Percentiles rank a stretch among this genome's conserved stretches.
Evolutionary conservation across 1,140 invertebrate genomes (phyloP).

Genomic region (Cherax destructor): DNA sequence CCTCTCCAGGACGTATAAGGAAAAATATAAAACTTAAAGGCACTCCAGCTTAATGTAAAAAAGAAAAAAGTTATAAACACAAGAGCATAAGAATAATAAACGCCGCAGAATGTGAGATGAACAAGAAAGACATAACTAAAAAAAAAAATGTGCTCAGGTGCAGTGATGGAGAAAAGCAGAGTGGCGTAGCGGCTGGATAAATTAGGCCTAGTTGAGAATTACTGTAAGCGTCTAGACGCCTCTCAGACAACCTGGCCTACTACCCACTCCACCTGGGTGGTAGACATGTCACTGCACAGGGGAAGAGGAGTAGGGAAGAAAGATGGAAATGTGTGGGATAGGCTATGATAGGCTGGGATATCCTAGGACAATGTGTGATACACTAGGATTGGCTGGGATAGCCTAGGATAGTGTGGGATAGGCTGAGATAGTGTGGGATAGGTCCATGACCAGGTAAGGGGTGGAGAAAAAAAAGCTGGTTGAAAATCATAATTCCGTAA

Average conservation of each 20-base stretch:
- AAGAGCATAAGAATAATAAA: no score
- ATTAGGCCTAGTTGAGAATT: neutral
- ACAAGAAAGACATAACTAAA: no score
- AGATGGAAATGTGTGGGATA: neutral
- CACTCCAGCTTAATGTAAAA: no score
- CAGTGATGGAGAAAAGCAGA: constrained; percentile 25
- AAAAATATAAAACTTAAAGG: no score
- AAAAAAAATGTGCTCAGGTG: neutral
- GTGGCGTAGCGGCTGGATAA: neutral
- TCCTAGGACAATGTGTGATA: no score
- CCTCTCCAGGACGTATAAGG: neutral
- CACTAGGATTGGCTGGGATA: no score
- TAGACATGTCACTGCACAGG: neutral
- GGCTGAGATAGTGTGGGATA: no score
- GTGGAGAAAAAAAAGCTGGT: neutral
- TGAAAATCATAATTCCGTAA: no score
- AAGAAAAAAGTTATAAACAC: no score
- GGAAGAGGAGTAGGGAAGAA: neutral
- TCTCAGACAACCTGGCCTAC: constrained; percentile 8
- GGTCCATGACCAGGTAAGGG: neutral
- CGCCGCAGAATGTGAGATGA: no score
- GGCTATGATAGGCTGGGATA: no score
- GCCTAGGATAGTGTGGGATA: neutral
- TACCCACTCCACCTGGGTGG: neutral
- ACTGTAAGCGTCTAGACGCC: constrained; percentile 3